Conservation (phyloP, 2,888 invertebrate species). For the Phytoseiulus persimilis region DNA sequence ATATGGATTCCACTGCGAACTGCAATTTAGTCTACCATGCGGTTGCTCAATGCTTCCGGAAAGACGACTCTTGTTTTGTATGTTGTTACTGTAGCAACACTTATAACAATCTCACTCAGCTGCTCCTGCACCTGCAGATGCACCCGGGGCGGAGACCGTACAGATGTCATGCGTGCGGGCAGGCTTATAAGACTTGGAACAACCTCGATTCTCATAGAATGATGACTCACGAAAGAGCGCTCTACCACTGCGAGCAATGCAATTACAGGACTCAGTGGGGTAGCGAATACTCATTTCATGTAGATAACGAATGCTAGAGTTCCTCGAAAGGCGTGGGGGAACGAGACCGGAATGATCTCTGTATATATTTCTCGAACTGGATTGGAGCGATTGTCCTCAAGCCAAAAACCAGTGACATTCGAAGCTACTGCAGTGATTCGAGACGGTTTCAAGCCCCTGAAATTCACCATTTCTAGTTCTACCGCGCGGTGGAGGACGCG, state of each 20-base stretch:
- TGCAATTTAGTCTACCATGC: constrained; percentile 24
- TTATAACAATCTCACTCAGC: constrained; percentile 10
- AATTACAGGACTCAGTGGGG: constrained; percentile 36
- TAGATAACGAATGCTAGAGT: constrained; percentile 24
- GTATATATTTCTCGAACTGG: no score
- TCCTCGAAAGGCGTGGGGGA: no score
- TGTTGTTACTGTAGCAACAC: constrained; percentile 29
- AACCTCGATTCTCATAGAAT: constrained; percentile 29
- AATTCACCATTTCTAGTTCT: no score
- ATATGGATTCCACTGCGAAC: background rate
- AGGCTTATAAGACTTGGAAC: constrained; percentile 31
- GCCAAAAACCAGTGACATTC: no score
- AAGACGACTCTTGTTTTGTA: constrained; percentile 28
- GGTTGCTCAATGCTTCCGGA: constrained; percentile 13
- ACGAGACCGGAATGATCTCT: no score
- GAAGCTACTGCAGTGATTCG: no score
- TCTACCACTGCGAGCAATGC: constrained; percentile 12
- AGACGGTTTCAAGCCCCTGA: no score
- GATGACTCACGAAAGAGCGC: constrained; percentile 15
- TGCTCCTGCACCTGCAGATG: constrained; percentile 24
- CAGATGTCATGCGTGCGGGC: constrained; percentile 31
- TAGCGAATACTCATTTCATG: constrained; percentile 37
- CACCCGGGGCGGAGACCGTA: constrained; percentile 27
- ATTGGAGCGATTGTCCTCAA: no score
- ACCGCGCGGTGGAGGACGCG: no score